Evolutionary conservation across 2,113 vertebrate species (phyloP), one percentile per base, ranked within the genome.

Genomic region (Gobiocypris rarus): DNA sequence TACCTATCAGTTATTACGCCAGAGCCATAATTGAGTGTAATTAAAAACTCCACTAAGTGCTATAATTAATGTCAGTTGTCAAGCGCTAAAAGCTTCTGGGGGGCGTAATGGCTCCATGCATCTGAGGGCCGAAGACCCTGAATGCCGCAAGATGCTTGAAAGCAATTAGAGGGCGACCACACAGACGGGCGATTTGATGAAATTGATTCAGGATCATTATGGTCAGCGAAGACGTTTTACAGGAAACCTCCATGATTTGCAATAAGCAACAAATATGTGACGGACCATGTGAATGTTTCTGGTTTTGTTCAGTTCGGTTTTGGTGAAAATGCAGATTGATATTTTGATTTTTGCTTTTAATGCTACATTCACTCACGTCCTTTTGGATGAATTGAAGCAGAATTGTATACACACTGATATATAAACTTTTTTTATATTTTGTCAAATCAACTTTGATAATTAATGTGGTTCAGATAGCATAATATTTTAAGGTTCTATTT

Each of bases 11-110:
- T 94, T 92, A 93, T 93, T 92, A 91, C 89, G 89, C 90, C 89
- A 90, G 90, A 86, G 86, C 87, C 91, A 88, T 94, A 94, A 94
- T 92, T 93, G 90, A 89, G 84, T 88, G 78, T 92, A 94, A 93
- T 94, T 94, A 93, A 94, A 93, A 92, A 89, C 86, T 91, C 87
- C 87, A 61, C 22, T 80, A 92, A 94, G 92, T 92, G 88, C 92
- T 91, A 89, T 92, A 95, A 95, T 94, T 94, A 94, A 93, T 92
- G 93, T 93, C 93, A 93, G 88, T 90, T 92, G 90, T 93, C 88
- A 89, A 90, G 86, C 58, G 45, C 84, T 91, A 88, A 90, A 92
- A 92, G 88, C 89, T 81, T 87, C 85, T 71, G 84, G 81, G 78
- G 86, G 87, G 88, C 88, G 91, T 91, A 89, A 87, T 86, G 87